A percentile compares a stretch with the other conserved stretches of the same genome.
Conservation (phyloP, 1,140 invertebrate genomes). For the Drosophila littoralis region DNA sequence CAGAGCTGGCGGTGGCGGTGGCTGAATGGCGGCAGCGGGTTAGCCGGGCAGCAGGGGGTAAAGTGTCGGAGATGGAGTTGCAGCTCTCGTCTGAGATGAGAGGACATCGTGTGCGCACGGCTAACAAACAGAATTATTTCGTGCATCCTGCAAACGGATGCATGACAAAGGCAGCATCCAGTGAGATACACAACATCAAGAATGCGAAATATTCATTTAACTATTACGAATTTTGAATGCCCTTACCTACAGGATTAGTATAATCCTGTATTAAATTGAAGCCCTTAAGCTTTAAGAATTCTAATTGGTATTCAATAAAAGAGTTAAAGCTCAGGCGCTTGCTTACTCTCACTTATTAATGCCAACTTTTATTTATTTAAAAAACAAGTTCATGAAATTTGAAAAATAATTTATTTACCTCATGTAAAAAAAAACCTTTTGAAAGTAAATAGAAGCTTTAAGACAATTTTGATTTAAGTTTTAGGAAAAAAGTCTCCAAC, state of each 20-base stretch:
- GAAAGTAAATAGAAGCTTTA: too few relatives aligned
- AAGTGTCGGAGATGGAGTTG: conserved; percentile 22
- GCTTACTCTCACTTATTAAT: too few relatives aligned
- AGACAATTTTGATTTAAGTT: too few relatives aligned
- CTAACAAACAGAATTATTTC: conserved; percentile 81
- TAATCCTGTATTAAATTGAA: neutral
- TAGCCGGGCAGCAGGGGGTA: neutral
- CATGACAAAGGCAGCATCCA: conserved; percentile 60
- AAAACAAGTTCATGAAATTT: too few relatives aligned
- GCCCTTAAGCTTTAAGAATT: too few relatives aligned
- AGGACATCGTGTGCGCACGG: conserved; percentile 47
- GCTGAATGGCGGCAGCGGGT: neutral
- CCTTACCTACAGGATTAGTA: neutral
- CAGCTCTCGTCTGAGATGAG: conserved; percentile 45
- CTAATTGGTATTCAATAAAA: too few relatives aligned
- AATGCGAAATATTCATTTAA: conserved; percentile 3
- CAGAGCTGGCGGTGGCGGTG: conserved; percentile 15
- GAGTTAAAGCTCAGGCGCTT: too few relatives aligned
- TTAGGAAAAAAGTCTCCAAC: too few relatives aligned
- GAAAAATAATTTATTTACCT: too few relatives aligned
- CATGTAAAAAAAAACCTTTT: too few relatives aligned
- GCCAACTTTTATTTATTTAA: too few relatives aligned
- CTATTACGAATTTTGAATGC: neutral
- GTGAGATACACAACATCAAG: conserved; percentile 22
- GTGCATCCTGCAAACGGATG: conserved; percentile 79